A percentile compares a stretch with the other conserved stretches of the same genome.
phyloP scores from a whole-genome alignment of 2,113 vertebrate species.

The rabbit (Oryctolagus cuniculus) region mOryCun1.1 NC_091441.1:12293001-12293500 shows the following conservation, averaged over 20 bases:
- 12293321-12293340: neutral
- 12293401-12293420: neutral
- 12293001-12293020: neutral
- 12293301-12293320: neutral
- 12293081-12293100: neutral
- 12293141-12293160: neutral
- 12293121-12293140: neutral
- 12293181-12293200: neutral
- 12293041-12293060: neutral
- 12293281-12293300: neutral
- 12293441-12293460: neutral
- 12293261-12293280: neutral
- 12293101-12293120: neutral
- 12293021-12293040: neutral
- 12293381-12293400: neutral
- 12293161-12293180: neutral
- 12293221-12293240: too few relatives aligned
- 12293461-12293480: neutral
- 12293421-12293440: neutral
- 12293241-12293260: neutral
- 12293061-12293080: neutral
- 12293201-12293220: neutral
- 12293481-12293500: neutral
- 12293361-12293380: neutral
- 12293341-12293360: neutral